A percentile compares a stretch with the other conserved stretches of the same genome.
phyloP scores from a whole-genome alignment of 2,888 invertebrate species.

The Ichneumoninae sp. region DNA sequence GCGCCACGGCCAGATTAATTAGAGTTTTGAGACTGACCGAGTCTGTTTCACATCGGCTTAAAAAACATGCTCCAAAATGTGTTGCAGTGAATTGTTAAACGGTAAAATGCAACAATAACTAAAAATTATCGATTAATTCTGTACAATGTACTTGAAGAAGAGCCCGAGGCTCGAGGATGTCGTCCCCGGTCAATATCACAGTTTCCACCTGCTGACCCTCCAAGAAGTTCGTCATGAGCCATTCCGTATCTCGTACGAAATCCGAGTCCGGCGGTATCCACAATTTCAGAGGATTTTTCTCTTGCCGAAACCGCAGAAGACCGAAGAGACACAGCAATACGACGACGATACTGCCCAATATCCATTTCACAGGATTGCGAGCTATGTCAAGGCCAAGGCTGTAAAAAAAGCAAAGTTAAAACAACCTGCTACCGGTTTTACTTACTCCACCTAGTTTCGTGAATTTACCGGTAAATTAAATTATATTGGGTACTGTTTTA shows the following conservation, averaged over 20 bases:
- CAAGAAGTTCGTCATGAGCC: constrained; percentile 89
- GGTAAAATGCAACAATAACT: background rate
- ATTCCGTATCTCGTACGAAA: constrained; percentile 89
- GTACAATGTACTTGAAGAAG: constrained; percentile 84
- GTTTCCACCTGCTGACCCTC: constrained; percentile 88
- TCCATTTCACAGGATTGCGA: constrained; percentile 87
- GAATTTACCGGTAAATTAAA: too few relatives aligned
- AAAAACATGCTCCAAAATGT: too few relatives aligned
- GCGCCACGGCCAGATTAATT: too few relatives aligned
- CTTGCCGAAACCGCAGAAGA: constrained; percentile 88
- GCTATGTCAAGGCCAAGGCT: constrained; percentile 88
- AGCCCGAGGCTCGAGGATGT: constrained; percentile 88
- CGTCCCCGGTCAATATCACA: constrained; percentile 88
- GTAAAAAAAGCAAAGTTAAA: constrained; percentile 30
- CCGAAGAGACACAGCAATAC: constrained; percentile 88
- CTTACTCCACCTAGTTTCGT: too few relatives aligned
- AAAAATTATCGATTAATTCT: constrained; percentile 6
- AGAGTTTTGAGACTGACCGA: too few relatives aligned
- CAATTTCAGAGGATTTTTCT: constrained; percentile 90
- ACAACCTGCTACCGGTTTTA: background rate
- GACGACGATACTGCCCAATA: constrained; percentile 86
- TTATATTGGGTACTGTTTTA: too few relatives aligned
- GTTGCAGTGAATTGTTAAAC: too few relatives aligned
- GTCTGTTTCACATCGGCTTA: too few relatives aligned
- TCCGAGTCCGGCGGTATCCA: constrained; percentile 91